A percentile compares a stretch with the other conserved stretches of the same genome.
phyloP scores from a whole-genome alignment of 2,888 invertebrate genomes.

The Drosophila peninsularis region DNA sequence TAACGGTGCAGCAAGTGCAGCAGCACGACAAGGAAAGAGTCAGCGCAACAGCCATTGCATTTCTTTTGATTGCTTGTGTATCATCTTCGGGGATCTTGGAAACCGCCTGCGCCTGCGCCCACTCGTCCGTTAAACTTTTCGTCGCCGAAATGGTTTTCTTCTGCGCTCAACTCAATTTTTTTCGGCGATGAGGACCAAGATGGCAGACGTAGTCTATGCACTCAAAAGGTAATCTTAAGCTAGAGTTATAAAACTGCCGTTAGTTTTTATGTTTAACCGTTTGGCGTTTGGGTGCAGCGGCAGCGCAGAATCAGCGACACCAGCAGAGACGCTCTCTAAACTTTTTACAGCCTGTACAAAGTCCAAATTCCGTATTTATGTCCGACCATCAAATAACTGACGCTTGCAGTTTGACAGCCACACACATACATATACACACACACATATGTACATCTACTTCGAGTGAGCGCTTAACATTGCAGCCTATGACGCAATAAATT shows the following conservation, averaged over 20 bases:
- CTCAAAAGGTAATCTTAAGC: constrained; percentile 74
- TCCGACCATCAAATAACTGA: constrained; percentile 50
- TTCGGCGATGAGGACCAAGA: constrained; percentile 56
- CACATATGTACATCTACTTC: neutral
- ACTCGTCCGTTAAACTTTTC: constrained; percentile 57
- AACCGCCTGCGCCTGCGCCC: constrained; percentile 58
- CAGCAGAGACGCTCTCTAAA: constrained; percentile 27
- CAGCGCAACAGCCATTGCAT: constrained; percentile 57
- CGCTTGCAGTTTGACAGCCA: constrained; percentile 55
- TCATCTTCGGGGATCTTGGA: constrained; percentile 71
- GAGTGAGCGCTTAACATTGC: constrained; percentile 26
- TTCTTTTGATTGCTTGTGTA: constrained; percentile 81
- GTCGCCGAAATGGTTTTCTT: constrained; percentile 60
- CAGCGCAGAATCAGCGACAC: constrained; percentile 22
- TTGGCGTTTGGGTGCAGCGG: constrained; percentile 75
- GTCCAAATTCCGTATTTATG: constrained; percentile 58
- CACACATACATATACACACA: neutral
- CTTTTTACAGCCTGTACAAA: constrained; percentile 54
- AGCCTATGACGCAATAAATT: constrained; percentile 59
- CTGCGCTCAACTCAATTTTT: constrained; percentile 47
- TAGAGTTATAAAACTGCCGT: constrained; percentile 77
- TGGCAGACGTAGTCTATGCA: constrained; percentile 42
- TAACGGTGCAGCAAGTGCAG: constrained; percentile 75
- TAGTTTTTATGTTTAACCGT: constrained; percentile 76
- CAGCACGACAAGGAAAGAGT: constrained; percentile 35